Evolutionary conservation across 2,888 invertebrate genomes (phyloP), one percentile per base, ranked within the genome.

Genomic region (Ganaspis brasiliensis): DNA sequence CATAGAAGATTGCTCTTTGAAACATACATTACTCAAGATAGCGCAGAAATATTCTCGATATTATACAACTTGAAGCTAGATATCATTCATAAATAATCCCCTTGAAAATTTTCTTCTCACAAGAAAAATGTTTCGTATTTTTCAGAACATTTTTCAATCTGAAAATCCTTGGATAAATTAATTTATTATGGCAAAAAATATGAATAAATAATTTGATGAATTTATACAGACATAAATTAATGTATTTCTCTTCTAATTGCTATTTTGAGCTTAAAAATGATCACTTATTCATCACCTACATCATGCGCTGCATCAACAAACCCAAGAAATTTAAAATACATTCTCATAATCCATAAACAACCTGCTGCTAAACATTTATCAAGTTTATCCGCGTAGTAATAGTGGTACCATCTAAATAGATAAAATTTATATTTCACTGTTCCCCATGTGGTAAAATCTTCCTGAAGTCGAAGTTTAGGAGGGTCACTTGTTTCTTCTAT

Each of bases 341-440:
- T 16, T 77, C 85, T 85, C 37, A 87, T 76, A 26, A 87, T 55
- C 73, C 79, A 74, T 16, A 85, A 63, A 52, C 82, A 86, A 40
- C 80, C 63, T 1, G 82, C 74, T 1, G 82, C 77, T 14, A 84
- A 76, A 26, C 78, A 78, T 9, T 73, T 78, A 12, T 88, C 86
- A 24, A 87, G 9, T 63, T 82, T 87, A 26, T 87, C 82, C 0
- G 79, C 83, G 5, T 79, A 74, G 16, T 81, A 72, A 71, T 82
- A 87, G 61, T 86, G 85, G 73, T 87, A 87, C 61, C 86, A 87
- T 76, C 83, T 79, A 73, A 88, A 81, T 75, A 83, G 82, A 40
- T 87, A 81, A 79, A 83, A 85, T 72, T 85, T 86, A 76, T 87
- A 85, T 74, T 83, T 86, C 9, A 85, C 40, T 16, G 57, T 81